Evolutionary conservation across 2,888 invertebrate species (phyloP), one percentile per base, ranked within the genome.

Genomic region (Acanthosepion lycidas): DNA sequence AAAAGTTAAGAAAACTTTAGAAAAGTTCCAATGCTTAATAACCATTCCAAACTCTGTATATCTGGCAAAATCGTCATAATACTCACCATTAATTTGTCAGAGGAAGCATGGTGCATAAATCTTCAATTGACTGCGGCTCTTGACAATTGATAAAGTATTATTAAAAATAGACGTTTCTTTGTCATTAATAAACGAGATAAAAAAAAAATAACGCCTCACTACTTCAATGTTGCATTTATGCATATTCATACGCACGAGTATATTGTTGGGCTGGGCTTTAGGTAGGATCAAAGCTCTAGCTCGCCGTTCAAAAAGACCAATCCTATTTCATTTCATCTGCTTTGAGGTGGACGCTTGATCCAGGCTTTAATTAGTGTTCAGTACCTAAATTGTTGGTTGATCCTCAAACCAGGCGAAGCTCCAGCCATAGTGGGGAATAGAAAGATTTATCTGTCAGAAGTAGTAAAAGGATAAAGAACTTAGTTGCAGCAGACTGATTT

Each of bases 361-460:
- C 78, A 33, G 78, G n/a, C 78, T 78, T 78, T 78, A 78, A 78
- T 78, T 78, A 78, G 78, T 33, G 78, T 33, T n/a, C n/a, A n/a
- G 78, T 78, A 78, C n/a, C 78, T 78, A 78, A 78, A 78, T 78
- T 78, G n/a, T 78, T 33, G 78, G 78, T 78, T 78, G 78, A 78
- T 78, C n/a, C 78, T n/a, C 78, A n/a, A 78, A 78, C n/a, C 78
- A 33, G n/a, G 78, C 78, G n/a, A 78, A 78, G 78, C n/a, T n/a
- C n/a, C 2, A n/a, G 9, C 12, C n/a, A 78, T 12, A 12, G 78
- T 15, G 15, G n/a, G 78, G 78, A n/a, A 78, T 33, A 78, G 78
- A 78, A 33, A 78, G 78, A 18, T 78, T 78, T 78, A 78, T 78
- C n/a, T 78, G 78, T 28, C 78, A 78, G 28, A n/a, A n/a, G 78